phyloP scores from a whole-genome alignment of 1,140 invertebrate genomes.

The Belonocnema kinseyi region DNA sequence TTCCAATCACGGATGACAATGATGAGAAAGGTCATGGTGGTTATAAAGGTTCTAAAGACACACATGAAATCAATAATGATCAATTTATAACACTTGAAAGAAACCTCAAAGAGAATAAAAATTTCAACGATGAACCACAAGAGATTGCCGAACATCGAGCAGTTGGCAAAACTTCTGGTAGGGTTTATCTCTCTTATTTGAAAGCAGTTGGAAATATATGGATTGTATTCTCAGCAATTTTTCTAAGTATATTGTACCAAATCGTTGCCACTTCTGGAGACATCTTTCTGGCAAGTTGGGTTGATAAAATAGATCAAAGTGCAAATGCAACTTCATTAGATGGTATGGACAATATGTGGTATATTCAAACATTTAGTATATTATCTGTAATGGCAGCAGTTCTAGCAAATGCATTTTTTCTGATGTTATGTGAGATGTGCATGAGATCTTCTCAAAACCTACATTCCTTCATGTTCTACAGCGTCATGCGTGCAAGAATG shows the following conservation, averaged over 20 bases:
- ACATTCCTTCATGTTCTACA: background rate
- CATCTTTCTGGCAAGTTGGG: slow-evolving; percentile 82
- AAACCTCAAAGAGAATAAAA: background rate
- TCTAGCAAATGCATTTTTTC: slow-evolving; percentile 1
- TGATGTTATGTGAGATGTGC: background rate
- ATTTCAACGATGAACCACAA: slow-evolving; percentile 59
- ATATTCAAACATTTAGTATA: slow-evolving; percentile 1
- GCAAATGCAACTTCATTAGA: background rate
- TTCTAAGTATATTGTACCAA: slow-evolving; percentile 77
- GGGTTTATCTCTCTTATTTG: slow-evolving; percentile 79
- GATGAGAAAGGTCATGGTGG: background rate
- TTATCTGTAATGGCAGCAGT: background rate
- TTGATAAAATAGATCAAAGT: slow-evolving; percentile 20
- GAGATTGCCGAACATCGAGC: slow-evolving; percentile 75
- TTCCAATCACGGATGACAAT: background rate
- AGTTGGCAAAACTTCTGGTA: slow-evolving; percentile 76
- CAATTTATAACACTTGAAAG: too few species aligned
- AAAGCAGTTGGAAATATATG: slow-evolving; percentile 76
- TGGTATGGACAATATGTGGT: background rate
- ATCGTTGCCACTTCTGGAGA: slow-evolving; percentile 78
- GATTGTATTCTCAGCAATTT: slow-evolving; percentile 72
- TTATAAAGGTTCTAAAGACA: too few species aligned
- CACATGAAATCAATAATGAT: too few species aligned
- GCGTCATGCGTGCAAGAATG: background rate
- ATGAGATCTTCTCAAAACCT: background rate